Evolutionary conservation across 2,888 invertebrate genomes (phyloP).

Genomic region (Erebia epiphron): DNA sequence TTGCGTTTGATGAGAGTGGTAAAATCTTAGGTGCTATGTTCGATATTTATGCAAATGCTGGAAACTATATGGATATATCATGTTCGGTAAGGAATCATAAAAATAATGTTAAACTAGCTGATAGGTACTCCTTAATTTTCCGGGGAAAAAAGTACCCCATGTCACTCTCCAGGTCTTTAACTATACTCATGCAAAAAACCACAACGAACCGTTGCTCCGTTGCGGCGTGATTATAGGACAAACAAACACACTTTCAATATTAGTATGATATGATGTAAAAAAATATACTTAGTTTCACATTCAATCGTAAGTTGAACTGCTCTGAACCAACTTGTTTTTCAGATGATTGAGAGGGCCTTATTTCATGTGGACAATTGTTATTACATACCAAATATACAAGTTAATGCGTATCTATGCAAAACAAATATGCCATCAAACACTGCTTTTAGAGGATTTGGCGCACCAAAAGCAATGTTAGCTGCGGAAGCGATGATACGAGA

Average conservation of each 20-base stretch:
- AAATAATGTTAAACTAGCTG: neutral
- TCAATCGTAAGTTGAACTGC: neutral
- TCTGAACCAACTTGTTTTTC: constrained; percentile 43
- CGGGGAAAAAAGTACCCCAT: too few species aligned
- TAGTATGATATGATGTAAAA: too few species aligned
- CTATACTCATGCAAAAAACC: too few species aligned
- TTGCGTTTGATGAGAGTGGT: constrained; percentile 87
- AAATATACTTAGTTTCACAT: neutral
- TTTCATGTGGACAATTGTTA: constrained; percentile 93
- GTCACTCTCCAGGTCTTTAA: too few species aligned
- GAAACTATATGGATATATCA: constrained; percentile 89
- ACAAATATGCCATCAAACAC: constrained; percentile 96
- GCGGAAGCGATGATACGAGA: constrained; percentile 90
- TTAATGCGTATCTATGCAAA: constrained; percentile 89
- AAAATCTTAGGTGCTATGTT: constrained; percentile 85
- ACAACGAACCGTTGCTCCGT: too few species aligned
- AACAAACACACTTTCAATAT: too few species aligned
- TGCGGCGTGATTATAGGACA: too few species aligned
- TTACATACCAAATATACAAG: constrained; percentile 87
- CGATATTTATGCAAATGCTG: constrained; percentile 87
- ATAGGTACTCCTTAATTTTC: too few species aligned
- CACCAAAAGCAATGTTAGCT: constrained; percentile 94
- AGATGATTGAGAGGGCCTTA: constrained; percentile 91
- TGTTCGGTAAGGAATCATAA: constrained; percentile 73
- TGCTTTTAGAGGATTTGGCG: constrained; percentile 96